Base-by-base conservation (phyloP, 1,140 invertebrate genomes). In the Cephus cinctus region DNA sequence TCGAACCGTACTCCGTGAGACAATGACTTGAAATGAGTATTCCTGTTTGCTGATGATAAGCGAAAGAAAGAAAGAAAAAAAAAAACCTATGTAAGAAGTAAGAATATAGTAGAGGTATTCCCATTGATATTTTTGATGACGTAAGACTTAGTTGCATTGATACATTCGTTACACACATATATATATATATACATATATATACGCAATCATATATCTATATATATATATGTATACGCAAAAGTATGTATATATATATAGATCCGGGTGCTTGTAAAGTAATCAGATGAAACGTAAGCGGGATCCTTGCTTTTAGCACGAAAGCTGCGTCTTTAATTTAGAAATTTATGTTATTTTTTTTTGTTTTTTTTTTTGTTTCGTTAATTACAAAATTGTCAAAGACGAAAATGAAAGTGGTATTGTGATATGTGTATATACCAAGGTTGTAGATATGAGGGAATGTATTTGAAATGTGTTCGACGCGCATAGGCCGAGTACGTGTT, bases 121-220 rank as follows among this genome's bases (percentile, higher is more conserved):
- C 61, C 57, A 60, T 67, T 65, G 59, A 71, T 70, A 71, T 70
- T 69, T 71, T 73, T 66, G 62, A 71, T 61, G 63, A 66, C 67
- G 64, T 57, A 63, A 67, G 57, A 63, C 61, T 64, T 66, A 59
- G 59, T 64, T 66, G 50, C 57, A 48, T 46, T 56, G 42, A 49
- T 27, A 47, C 20, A 22, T 38, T 43, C 20, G 16, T 14, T n/a
- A n/a, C n/a, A n/a, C n/a, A n/a, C n/a, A n/a, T n/a, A n/a, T n/a
- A n/a, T n/a, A n/a, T n/a, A n/a, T n/a, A n/a, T n/a, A n/a, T n/a
- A n/a, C n/a, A n/a, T n/a, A n/a, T n/a, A n/a, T n/a, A n/a, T n/a
- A n/a, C n/a, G n/a, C n/a, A n/a, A n/a, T n/a, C n/a, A n/a, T n/a
- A n/a, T n/a, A n/a, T n/a, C n/a, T n/a, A n/a, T n/a, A n/a, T n/a